Evolutionary conservation across 2,888 invertebrate genomes (phyloP), one percentile per base, ranked within the genome.

Genomic region (Linyphia triangularis): DNA sequence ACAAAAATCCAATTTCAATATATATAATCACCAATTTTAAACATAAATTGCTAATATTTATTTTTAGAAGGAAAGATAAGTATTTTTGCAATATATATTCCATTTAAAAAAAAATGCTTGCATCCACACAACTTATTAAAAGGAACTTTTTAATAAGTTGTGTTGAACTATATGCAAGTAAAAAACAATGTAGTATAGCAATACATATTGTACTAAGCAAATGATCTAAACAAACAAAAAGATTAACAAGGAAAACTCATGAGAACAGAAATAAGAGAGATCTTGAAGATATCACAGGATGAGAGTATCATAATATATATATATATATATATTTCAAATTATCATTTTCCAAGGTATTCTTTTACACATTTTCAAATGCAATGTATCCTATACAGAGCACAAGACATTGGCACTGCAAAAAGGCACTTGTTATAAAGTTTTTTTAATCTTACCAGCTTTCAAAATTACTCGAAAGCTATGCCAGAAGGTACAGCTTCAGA

Each of bases 391-490:
- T 22, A 59, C 59, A 57, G 22, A 73, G 33, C 28, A 63, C 40
- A 33, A 65, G 19, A 7, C n/a, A 83, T 73, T 83, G 83, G 83
- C 83, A 83, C 83, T 51, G 51, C 30, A 73, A 59, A 73, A 82
- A 82, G 73, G 83, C 83, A 83, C 83, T 73, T 73, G 22, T 59
- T 30, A 73, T 19, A 73, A 59, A 30, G 22, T 59, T 28, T 16
- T 10, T 6, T 13, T 10, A 72, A 26, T 19, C 19, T 69, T 33
- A 69, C 3, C 1, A 37, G 30, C 3, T 22, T 26, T 26, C 10
- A 9, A 19, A 30, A 59, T 59, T 30, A 73, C 6, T 51, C 57
- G 22, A 26, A 30, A 59, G 57, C 57, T 16, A 73, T 19, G n/a
- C n/a, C 19, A 16, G 57, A 73, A 51, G 28, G 10, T 28, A 57